Evolutionary conservation across 1,140 invertebrate species (phyloP).

Genomic region (Trichonephila clavata): DNA sequence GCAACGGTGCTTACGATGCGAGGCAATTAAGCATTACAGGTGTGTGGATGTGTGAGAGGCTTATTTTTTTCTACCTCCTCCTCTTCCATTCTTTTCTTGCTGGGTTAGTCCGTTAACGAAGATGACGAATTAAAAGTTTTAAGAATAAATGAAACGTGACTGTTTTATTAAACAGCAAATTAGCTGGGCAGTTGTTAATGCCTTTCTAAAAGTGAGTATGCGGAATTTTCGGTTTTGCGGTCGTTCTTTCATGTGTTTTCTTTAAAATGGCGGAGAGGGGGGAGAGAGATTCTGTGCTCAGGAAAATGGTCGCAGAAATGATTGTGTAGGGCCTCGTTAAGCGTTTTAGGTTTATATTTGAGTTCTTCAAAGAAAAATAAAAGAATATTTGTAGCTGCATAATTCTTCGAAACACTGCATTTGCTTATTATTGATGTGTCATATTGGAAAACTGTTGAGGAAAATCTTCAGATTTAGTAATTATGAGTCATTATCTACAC

Average conservation of each 20-base stretch:
- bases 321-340: too few relatives aligned
- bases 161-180: constrained; percentile 73
- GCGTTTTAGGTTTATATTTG: too few relatives aligned
- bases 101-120: constrained; percentile 67
- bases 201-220: constrained; percentile 21
- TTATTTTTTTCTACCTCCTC: constrained; percentile 22
- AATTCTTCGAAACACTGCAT: too few relatives aligned
- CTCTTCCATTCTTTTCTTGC: neutral
- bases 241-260: neutral
- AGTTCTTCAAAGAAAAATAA: too few relatives aligned
- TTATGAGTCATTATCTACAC: too few relatives aligned
- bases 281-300: too few relatives aligned
- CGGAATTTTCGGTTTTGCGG: neutral
- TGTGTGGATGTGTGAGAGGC: constrained; percentile 35
- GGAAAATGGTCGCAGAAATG: too few relatives aligned
- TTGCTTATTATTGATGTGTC: too few relatives aligned
- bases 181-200: constrained; percentile 64
- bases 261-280: neutral
- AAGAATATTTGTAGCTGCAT: too few relatives aligned
- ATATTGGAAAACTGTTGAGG: too few relatives aligned
- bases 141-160: constrained; percentile 75
- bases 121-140: constrained; percentile 77
- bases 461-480: too few relatives aligned
- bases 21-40: constrained; percentile 75
- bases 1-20: constrained; percentile 68